Conservation (phyloP, 2,113 vertebrate genomes). For the Neoarius graeffei region DNA sequence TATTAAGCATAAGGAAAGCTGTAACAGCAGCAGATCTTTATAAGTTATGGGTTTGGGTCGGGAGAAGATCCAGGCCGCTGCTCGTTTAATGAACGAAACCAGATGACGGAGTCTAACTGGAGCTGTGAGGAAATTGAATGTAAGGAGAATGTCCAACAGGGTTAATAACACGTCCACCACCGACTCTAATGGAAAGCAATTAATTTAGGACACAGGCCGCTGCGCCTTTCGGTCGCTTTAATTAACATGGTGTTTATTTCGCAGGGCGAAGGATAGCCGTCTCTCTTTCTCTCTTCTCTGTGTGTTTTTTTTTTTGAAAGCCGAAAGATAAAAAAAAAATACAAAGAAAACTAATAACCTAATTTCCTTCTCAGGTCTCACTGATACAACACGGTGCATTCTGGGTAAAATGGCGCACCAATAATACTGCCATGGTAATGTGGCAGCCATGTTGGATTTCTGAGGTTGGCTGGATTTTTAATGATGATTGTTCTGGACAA, state of each 20-base stretch:
- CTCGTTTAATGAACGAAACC: slow-evolving; percentile 77
- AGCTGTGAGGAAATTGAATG: slow-evolving; percentile 80
- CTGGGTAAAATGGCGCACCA: not conserved
- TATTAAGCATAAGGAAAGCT: slow-evolving; percentile 54
- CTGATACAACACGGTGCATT: slow-evolving; percentile 8
- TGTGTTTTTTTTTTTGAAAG: not conserved
- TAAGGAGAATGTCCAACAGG: slow-evolving; percentile 77
- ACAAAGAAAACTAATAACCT: slow-evolving; percentile 1
- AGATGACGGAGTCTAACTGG: slow-evolving; percentile 63
- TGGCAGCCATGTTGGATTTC: not conserved
- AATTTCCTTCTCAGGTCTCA: not conserved
- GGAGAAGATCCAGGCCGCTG: slow-evolving; percentile 77
- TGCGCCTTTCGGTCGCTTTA: slow-evolving; percentile 79
- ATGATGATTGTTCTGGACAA: not conserved
- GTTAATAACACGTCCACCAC: slow-evolving; percentile 78
- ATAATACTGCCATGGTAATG: not conserved
- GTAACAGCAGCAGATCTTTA: slow-evolving; percentile 73
- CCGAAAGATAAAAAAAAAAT: not conserved
- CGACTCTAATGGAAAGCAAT: slow-evolving; percentile 81
- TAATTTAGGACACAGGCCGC: slow-evolving; percentile 82
- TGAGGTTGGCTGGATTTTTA: not conserved
- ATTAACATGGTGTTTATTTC: slow-evolving; percentile 76
- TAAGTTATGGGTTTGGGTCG: slow-evolving; percentile 74
- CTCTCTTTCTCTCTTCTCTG: slow-evolving; percentile 31
- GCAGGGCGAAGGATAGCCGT: slow-evolving; percentile 58